Evolutionary conservation across 2,113 vertebrate genomes (phyloP).

Genomic region (Leuciscus idus): DNA sequence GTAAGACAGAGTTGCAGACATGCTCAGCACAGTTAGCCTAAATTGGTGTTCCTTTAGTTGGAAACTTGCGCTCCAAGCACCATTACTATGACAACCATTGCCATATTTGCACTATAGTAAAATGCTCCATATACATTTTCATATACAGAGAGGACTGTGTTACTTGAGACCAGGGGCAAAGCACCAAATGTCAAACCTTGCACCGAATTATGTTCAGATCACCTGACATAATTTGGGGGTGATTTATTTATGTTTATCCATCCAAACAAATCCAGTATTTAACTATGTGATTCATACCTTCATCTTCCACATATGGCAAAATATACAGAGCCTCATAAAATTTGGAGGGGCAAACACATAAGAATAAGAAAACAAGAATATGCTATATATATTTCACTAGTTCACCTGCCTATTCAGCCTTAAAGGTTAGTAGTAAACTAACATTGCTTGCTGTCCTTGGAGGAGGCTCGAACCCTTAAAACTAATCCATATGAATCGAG

Average conservation of each 20-base stretch:
- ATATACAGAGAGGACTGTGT: not conserved
- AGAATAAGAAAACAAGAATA: too few species aligned
- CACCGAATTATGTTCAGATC: not conserved
- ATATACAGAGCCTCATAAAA: not conserved
- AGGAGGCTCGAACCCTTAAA: too few species aligned
- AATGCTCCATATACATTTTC: slow-evolving; percentile 8
- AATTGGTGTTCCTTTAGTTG: not conserved
- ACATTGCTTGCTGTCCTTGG: too few species aligned
- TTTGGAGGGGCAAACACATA: not conserved
- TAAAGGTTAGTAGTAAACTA: too few species aligned
- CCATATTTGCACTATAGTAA: not conserved
- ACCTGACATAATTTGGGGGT: not conserved
- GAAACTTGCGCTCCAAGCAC: not conserved
- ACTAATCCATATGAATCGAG: too few species aligned
- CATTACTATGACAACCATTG: not conserved
- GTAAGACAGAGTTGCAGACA: slow-evolving; percentile 8
- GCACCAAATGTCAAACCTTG: not conserved
- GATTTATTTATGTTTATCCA: not conserved
- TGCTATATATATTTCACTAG: too few species aligned
- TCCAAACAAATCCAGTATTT: too few species aligned
- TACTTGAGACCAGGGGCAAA: not conserved
- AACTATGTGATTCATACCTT: not conserved
- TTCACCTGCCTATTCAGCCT: too few species aligned
- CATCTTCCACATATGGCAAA: too few species aligned
- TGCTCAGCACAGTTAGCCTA: not conserved